phyloP scores from a whole-genome alignment of 2,888 invertebrate genomes.

The Lacanobia oleracea region DNA sequence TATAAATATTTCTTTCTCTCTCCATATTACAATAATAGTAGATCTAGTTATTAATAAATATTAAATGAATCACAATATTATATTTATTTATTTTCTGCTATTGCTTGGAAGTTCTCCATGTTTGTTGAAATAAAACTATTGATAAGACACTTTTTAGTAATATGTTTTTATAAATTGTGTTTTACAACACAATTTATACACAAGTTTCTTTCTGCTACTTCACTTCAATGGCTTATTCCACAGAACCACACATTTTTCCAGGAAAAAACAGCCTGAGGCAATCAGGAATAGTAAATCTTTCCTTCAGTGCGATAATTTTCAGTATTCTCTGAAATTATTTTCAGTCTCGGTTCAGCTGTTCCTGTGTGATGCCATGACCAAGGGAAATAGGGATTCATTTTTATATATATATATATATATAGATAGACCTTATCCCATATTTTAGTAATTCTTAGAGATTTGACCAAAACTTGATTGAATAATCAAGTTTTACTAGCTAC shows the following conservation, averaged over 20 bases:
- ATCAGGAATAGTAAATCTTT: background rate
- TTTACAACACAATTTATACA: too few species aligned
- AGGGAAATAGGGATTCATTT: too few species aligned
- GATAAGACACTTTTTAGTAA: slow-evolving; percentile 28
- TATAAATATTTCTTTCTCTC: too few species aligned
- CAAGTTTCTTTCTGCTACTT: background rate
- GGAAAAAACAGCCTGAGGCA: background rate
- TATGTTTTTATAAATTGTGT: background rate
- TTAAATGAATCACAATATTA: background rate
- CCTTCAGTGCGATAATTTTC: background rate
- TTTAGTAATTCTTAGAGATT: too few species aligned
- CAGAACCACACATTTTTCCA: background rate
- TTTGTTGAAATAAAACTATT: slow-evolving; percentile 33
- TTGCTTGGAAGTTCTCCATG: slow-evolving; percentile 14
- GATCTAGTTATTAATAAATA: background rate
- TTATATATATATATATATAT: too few species aligned
- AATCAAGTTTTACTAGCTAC: background rate
- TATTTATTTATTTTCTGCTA: slow-evolving; percentile 15
- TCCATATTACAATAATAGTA: background rate
- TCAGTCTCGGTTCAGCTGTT: too few species aligned
- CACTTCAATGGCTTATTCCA: background rate
- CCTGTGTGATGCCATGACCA: too few species aligned
- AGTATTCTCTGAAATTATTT: background rate
- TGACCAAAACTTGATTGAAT: too few species aligned
- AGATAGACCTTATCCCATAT: too few species aligned